phyloP scores from a whole-genome alignment of 2,888 invertebrate species.

The Drosophila recens region DNA sequence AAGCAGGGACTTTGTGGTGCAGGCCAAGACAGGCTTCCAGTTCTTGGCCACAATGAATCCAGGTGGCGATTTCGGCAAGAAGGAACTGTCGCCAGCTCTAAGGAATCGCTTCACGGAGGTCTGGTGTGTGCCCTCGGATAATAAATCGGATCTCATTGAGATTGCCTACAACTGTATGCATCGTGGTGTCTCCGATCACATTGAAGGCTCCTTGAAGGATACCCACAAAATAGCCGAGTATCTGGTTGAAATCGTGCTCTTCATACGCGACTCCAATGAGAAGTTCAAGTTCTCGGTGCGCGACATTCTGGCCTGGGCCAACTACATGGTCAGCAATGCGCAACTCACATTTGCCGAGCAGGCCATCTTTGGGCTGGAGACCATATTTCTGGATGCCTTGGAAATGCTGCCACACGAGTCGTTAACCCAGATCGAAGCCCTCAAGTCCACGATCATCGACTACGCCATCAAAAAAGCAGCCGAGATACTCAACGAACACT shows the following conservation, averaged over 20 bases:
- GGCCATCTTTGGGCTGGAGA: slow-evolving; percentile 95
- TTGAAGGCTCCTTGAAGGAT: slow-evolving; percentile 47
- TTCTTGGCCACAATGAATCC: slow-evolving; percentile 99
- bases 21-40: slow-evolving; percentile 92
- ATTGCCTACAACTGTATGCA: slow-evolving; percentile 93
- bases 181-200: slow-evolving; percentile 84
- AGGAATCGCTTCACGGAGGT: slow-evolving; percentile 99
- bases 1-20: slow-evolving; percentile 87
- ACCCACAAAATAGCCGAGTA: slow-evolving; percentile 87
- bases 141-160: slow-evolving; percentile 90
- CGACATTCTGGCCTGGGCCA: slow-evolving; percentile 96
- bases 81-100: slow-evolving; percentile 98
- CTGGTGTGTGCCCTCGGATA: slow-evolving; percentile 95
- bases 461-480: slow-evolving; percentile 87
- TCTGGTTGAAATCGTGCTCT: slow-evolving; percentile 93
- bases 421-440: slow-evolving; percentile 85
- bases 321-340: slow-evolving; percentile 89
- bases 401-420: slow-evolving; percentile 92
- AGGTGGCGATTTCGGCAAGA: slow-evolving; percentile 99
- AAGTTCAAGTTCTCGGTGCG: slow-evolving; percentile 95
- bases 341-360: slow-evolving; percentile 86
- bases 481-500: slow-evolving; percentile 84
- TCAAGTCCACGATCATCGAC: slow-evolving; percentile 86
- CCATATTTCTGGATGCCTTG: slow-evolving; percentile 96
- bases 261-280: slow-evolving; percentile 91